Evolutionary conservation across 2,888 invertebrate genomes (phyloP), one percentile per base, ranked within the genome.

Genomic region (Ophioninae sp.): DNA sequence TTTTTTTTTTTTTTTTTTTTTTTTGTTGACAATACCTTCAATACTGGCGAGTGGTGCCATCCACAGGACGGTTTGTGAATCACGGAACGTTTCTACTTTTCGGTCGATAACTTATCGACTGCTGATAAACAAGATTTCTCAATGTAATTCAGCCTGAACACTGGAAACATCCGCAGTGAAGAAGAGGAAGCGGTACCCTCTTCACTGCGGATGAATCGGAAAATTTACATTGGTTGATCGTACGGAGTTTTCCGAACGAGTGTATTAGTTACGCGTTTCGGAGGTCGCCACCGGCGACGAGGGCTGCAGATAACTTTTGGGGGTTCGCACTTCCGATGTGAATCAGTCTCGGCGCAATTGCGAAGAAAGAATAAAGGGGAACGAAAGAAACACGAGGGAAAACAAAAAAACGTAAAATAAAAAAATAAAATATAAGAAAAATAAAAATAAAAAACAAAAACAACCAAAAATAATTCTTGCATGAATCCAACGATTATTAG

Each of bases 61-160:
- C 75, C 20, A 7, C 2, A 39, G 23, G 39, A 6, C 7, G 7
- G 1, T 7, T 8, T n/a, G 37, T 8, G 56, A 6, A 65, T 23
- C 21, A 23, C 6, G 8, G 2, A 21, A 6, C 5, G 21, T 57
- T 6, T 20, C 39, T 17, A 56, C 30, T 56, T 13, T 13, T 10
- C 65, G 21, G 56, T 75, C 6, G 75, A 39, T 75, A 56, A 13
- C 3, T 74, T 37, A 74, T 56, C 64, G 6, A 5, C 74, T 0
- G 56, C 7, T 65, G 74, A 30, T 50, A 64, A 30, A 20, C 30
- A 20, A 13, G 21, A n/a, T 73, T 65, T 21, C 37, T 7, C 1
- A 65, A 2, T 17, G 41, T 8, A 57, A 39, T 21, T 72, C 10
- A 20, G 2, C 17, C 2, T 2, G 5, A 17, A 37, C 10, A 17